These are phyloP conservation scores for Nomada goodeniana DNA, from an alignment of 2,888 invertebrate species.

Conservation along the genomic window DNA sequence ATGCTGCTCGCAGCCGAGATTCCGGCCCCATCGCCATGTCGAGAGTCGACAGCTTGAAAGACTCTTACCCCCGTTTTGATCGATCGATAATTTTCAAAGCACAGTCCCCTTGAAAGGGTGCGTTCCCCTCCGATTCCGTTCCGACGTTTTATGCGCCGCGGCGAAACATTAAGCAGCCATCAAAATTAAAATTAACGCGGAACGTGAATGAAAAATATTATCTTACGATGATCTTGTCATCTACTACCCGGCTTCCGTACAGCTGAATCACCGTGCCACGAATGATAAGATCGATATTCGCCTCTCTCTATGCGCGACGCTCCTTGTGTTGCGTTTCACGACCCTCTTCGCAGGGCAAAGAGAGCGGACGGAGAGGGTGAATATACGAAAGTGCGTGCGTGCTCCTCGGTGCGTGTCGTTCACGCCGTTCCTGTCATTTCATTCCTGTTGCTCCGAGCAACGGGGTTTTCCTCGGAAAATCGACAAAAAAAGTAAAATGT, in stretches of 20 bases:
- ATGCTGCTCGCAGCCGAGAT: constrained; percentile 46
- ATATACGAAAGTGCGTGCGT: constrained; percentile 55
- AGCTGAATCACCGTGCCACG: constrained; percentile 63
- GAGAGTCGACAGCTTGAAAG: background rate
- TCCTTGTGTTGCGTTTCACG: constrained; percentile 61
- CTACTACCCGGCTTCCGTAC: constrained; percentile 42
- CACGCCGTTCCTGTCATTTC: constrained; percentile 35
- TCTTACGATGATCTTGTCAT: background rate
- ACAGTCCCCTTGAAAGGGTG: no score
- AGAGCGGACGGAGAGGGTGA: constrained; percentile 57
- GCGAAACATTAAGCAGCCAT: no score
- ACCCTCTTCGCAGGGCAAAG: constrained; percentile 66
- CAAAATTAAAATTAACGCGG: background rate
- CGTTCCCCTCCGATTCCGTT: no score
- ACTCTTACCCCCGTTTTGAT: background rate
- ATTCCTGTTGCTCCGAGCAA: constrained; percentile 59
- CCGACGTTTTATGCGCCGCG: no score
- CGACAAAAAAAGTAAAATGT: constrained; percentile 29
- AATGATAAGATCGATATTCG: constrained; percentile 72
- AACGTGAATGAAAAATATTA: constrained; percentile 1
- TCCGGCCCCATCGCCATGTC: constrained; percentile 33
- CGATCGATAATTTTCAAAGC: background rate
- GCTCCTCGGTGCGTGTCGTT: constrained; percentile 42
- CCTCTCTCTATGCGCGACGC: constrained; percentile 28
- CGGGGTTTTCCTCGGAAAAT: constrained; percentile 2